Conservation (phyloP, 2,797 vertebrate species). For the Cyclura pinguis region DNA sequence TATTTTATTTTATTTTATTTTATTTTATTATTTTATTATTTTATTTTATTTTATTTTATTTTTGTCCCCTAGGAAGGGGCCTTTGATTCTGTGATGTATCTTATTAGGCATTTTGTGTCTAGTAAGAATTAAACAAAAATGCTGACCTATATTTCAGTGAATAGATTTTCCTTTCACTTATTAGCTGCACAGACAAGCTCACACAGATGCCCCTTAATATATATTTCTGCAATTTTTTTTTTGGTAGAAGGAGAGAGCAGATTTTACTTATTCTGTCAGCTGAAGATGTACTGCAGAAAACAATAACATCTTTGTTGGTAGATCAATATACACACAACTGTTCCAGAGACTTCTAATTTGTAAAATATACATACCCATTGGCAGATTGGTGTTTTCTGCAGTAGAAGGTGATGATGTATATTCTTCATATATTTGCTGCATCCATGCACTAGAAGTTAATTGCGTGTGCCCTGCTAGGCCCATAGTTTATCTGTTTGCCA, state of each 20-base stretch:
- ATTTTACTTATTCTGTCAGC: slow-evolving; percentile 12
- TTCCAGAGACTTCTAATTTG: neutral
- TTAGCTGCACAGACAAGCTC: neutral
- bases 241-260: neutral
- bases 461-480: neutral
- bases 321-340: neutral
- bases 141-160: slow-evolving; percentile 32
- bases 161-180: slow-evolving; percentile 33
- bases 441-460: neutral
- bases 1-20: slow-evolving; percentile 52
- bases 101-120: slow-evolving; percentile 47
- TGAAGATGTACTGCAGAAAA: neutral
- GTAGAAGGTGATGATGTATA: neutral
- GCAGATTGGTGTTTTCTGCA: neutral
- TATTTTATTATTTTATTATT: slow-evolving; percentile 60
- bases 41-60: slow-evolving; percentile 56
- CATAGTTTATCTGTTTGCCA: slow-evolving; percentile 15
- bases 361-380: neutral
- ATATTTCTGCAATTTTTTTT: neutral
- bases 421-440: neutral
- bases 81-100: slow-evolving; percentile 55
- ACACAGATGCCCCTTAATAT: neutral
- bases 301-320: neutral
- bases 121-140: slow-evolving; percentile 32
- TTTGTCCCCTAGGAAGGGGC: slow-evolving; percentile 39